Percentiles rank a stretch among this genome's conserved stretches.
These are phyloP conservation scores for Oncorhynchus gorbuscha DNA, from an alignment of 2,113 vertebrate genomes.

Conservation along the genomic window DNA sequence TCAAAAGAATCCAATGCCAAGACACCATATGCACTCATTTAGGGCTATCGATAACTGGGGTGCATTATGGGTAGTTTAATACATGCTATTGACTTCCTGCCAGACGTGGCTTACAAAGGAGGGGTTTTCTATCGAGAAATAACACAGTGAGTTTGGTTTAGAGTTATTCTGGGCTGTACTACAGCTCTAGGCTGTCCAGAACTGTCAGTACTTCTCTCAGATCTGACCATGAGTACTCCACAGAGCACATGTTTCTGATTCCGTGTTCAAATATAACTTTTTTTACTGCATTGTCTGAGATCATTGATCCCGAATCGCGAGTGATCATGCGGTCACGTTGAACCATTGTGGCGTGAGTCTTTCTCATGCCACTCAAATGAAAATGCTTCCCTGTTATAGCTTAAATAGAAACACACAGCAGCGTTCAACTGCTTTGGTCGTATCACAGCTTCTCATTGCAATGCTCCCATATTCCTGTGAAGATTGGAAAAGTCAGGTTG, in stretches of 20 bases:
- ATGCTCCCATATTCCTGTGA: constrained; percentile 13
- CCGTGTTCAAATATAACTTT: constrained; percentile 30
- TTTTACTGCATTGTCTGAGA: constrained; percentile 48
- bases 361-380: constrained; percentile 39
- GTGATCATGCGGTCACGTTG: constrained; percentile 49
- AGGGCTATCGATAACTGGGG: constrained; percentile 73
- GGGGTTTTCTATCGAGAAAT: constrained; percentile 63
- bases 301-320: constrained; percentile 51
- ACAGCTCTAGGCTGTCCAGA: constrained; percentile 45
- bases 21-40: constrained; percentile 77
- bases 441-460: background rate
- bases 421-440: background rate
- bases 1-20: constrained; percentile 69
- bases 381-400: constrained; percentile 21
- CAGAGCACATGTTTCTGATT: constrained; percentile 62
- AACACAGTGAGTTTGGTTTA: constrained; percentile 64
- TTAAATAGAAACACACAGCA: constrained; percentile 10
- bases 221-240: constrained; percentile 32
- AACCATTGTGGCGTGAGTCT: constrained; percentile 34
- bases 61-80: constrained; percentile 69
- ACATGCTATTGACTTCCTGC: constrained; percentile 78
- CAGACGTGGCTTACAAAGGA: constrained; percentile 75
- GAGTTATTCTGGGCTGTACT: constrained; percentile 46
- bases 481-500: constrained; percentile 30
- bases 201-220: constrained; percentile 51